phyloP scores from a whole-genome alignment of 2,888 invertebrate species.

The Serrognathus titanus region DNA sequence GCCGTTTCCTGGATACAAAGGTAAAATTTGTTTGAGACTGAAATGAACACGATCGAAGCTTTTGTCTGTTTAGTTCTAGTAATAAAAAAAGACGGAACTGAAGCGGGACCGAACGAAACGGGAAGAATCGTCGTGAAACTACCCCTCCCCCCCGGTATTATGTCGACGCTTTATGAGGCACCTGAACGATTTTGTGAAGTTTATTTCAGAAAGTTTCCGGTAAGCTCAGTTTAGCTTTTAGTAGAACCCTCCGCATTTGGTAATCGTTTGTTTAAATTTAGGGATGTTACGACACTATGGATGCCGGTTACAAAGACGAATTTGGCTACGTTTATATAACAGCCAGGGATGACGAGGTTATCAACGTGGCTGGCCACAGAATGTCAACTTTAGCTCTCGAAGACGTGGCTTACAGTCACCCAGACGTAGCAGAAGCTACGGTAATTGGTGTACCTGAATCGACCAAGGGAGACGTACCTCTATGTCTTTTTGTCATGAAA shows the following conservation, averaged over 20 bases:
- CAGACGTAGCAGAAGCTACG: conserved; percentile 79
- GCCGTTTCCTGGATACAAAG: conserved; percentile 84
- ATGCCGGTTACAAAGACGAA: conserved; percentile 83
- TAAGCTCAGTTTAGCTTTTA: conserved; percentile 45
- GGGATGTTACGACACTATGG: conserved; percentile 94
- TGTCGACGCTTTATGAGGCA: conserved; percentile 78
- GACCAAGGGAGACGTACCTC: conserved; percentile 86
- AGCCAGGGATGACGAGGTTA: conserved; percentile 89
- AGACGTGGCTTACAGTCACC: conserved; percentile 84
- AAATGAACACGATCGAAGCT: not conserved
- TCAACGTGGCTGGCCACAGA: conserved; percentile 92
- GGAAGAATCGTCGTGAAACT: conserved; percentile 81
- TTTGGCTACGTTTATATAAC: conserved; percentile 85
- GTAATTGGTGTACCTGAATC: conserved; percentile 88
- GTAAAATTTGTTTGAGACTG: conserved; percentile 35
- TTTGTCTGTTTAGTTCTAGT: conserved; percentile 56
- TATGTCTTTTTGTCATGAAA: conserved; percentile 80
- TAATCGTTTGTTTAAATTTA: conserved; percentile 36
- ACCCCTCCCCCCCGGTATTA: conserved; percentile 86
- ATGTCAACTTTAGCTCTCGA: conserved; percentile 87
- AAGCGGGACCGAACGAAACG: conserved; percentile 67
- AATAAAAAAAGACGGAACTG: conserved; percentile 64
- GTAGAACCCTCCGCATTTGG: not conserved
- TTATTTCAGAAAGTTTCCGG: conserved; percentile 81
- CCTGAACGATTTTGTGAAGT: conserved; percentile 75